Evolutionary conservation across 2,113 vertebrate species (phyloP), one percentile per base, ranked within the genome.

Genomic region (Amazona guildingii): DNA sequence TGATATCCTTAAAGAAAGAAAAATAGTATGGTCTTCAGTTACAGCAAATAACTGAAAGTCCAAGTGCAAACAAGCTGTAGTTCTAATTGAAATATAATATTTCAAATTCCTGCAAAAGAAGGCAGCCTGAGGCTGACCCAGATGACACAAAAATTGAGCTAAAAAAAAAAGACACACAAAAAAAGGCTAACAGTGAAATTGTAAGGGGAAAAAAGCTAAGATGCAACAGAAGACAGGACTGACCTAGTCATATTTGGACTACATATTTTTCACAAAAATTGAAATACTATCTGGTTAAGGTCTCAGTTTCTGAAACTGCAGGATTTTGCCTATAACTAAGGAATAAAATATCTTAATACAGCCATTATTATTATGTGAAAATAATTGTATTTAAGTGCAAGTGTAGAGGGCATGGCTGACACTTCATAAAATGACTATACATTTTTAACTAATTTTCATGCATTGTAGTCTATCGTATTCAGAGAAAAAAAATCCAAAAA

Each of bases 401-500:
- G 17, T 44, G 39, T n/a, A 63, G 7, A 77, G 33, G 27, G 12
- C 23, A 83, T 29, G 24, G 15, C 33, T 78, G 39, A 25, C 21
- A 67, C 17, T 66, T 92, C 31, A 6, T n/a, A 88, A 92, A 96
- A 90, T 70, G 17, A 84, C 68, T 59, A 31, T 7, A 15, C 9
- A 70, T 67, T 94, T 94, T 86, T 29, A 83, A 31, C 79, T 63
- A 72, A 74, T 78, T 88, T 84, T 64, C n/a, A 89, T 10, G 44
- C 44, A 83, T 39, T 46, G 9, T 8, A 28, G 4, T 62, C 59
- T 79, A 89, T 73, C 73, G 2, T 33, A 75, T 67, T 92, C 66
- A 75, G 31, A 83, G 44, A 88, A 95, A 64, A 95, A 91, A 95
- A 52, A 57, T 85, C 57, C 62, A 95, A 43, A 95, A 91, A 92